A percentile compares a stretch with the other conserved stretches of the same genome.
phyloP scores from a whole-genome alignment of 2,797 vertebrate genomes.

The Melanotaenia parkinsoni region DNA sequence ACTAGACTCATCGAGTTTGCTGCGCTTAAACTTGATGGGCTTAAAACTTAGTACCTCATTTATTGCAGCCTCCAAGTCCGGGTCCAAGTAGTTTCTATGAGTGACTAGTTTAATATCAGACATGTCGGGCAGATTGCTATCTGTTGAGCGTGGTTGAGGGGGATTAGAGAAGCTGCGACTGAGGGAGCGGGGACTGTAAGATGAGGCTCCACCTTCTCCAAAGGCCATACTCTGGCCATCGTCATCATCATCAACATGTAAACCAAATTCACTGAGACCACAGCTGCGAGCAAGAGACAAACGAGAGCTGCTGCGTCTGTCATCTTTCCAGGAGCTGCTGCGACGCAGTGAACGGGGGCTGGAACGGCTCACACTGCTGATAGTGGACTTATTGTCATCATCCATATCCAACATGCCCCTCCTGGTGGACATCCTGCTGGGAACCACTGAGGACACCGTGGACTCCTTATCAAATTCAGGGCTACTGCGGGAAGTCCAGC shows the following conservation, averaged over 20 bases:
- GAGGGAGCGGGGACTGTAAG: slow-evolving; percentile 85
- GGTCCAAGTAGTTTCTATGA: slow-evolving; percentile 93
- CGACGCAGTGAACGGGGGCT: slow-evolving; percentile 82
- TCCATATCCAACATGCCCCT: slow-evolving; percentile 82
- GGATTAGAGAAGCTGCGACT: slow-evolving; percentile 91
- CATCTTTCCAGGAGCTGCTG: slow-evolving; percentile 88
- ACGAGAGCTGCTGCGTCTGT: slow-evolving; percentile 80
- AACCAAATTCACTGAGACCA: slow-evolving; percentile 86
- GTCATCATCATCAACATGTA: slow-evolving; percentile 71
- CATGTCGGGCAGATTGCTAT: slow-evolving; percentile 61
- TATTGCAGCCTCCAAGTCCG: slow-evolving; percentile 95
- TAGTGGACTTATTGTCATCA: slow-evolving; percentile 82
- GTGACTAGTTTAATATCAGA: slow-evolving; percentile 77
- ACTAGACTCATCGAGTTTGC: slow-evolving; percentile 89
- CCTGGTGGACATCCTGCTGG: slow-evolving; percentile 85
- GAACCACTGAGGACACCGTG: slow-evolving; percentile 81
- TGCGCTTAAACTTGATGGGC: slow-evolving; percentile 87
- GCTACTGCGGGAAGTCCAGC: slow-evolving; percentile 86
- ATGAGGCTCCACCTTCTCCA: slow-evolving; percentile 79
- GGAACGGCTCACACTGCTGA: slow-evolving; percentile 84
- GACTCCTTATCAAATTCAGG: slow-evolving; percentile 89
- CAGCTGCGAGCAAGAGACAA: slow-evolving; percentile 88
- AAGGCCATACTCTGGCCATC: slow-evolving; percentile 80
- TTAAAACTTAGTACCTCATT: slow-evolving; percentile 96
- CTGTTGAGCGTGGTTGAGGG: slow-evolving; percentile 80